A percentile compares a stretch with the other conserved stretches of the same genome.
Conservation (phyloP, 2,113 vertebrate species). For the Procapra przewalskii region DNA sequence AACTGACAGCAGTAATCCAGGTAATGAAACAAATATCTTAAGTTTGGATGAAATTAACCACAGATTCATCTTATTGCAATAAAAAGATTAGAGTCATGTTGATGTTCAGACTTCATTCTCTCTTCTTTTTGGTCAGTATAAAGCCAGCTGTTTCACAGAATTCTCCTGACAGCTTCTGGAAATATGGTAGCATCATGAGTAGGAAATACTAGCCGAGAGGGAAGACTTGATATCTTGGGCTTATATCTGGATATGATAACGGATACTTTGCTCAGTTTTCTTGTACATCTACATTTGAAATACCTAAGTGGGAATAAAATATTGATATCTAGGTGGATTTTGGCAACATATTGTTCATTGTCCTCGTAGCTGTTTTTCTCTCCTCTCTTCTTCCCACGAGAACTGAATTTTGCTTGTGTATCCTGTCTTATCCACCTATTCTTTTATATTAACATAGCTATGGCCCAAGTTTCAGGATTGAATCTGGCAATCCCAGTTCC, state of each 20-base stretch:
- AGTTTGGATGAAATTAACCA: background rate
- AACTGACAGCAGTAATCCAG: background rate
- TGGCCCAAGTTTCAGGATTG: background rate
- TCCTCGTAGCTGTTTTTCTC: background rate
- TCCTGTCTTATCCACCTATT: background rate
- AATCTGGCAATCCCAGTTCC: background rate
- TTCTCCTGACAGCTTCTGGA: background rate
- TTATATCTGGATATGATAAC: background rate
- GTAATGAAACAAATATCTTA: background rate
- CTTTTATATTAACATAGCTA: background rate
- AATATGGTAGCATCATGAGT: too few species aligned
- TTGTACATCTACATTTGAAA: background rate
- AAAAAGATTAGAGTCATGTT: background rate
- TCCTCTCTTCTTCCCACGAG: rapidly evolving
- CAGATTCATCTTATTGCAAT: background rate
- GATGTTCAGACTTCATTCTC: background rate
- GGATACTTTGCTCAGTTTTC: background rate
- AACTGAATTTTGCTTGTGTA: background rate
- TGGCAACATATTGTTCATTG: background rate
- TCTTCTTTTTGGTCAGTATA: background rate
- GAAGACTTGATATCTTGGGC: background rate
- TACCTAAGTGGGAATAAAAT: background rate
- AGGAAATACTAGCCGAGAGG: background rate
- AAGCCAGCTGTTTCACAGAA: background rate
- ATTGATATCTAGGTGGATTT: background rate